These are phyloP conservation scores for Theristicus caerulescens DNA, from an alignment of 2,113 vertebrate genomes.

Conservation along the genomic window DNA sequence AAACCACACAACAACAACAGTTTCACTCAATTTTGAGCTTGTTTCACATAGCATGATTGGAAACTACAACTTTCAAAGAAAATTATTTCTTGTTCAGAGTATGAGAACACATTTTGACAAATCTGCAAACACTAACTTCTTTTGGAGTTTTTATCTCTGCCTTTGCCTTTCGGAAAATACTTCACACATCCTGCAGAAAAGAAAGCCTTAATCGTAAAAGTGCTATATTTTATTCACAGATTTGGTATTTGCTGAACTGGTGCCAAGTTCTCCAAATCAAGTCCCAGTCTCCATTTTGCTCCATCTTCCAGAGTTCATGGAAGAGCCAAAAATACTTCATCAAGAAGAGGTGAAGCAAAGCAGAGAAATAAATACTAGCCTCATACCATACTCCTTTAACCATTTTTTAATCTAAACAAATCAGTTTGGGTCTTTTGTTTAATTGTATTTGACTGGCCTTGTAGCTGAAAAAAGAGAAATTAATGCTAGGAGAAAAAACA, in stretches of 20 bases:
- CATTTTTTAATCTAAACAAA: background rate
- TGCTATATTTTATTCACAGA: background rate
- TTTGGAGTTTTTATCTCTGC: background rate
- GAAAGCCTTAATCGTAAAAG: accelerated
- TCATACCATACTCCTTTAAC: background rate
- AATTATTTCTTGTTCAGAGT: background rate
- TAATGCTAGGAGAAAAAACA: background rate
- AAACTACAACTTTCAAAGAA: background rate
- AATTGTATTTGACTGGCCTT: background rate
- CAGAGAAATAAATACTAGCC: background rate
- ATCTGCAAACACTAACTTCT: background rate
- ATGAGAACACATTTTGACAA: background rate
- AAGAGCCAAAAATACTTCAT: background rate
- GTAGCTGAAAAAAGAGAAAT: background rate
- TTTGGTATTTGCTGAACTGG: background rate
- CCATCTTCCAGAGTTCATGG: background rate
- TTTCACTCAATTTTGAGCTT: background rate
- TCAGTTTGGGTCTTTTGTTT: background rate
- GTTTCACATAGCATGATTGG: accelerated
- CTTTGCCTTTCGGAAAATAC: background rate
- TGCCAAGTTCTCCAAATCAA: background rate
- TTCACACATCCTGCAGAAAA: background rate
- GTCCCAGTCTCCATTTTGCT: background rate
- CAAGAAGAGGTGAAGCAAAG: background rate
- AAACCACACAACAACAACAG: background rate